Percentiles rank a stretch among this genome's conserved stretches.
These are phyloP conservation scores for Lepus oiostolus DNA, from an alignment of 2,797 vertebrate genomes.

Conservation along the genomic window DNA sequence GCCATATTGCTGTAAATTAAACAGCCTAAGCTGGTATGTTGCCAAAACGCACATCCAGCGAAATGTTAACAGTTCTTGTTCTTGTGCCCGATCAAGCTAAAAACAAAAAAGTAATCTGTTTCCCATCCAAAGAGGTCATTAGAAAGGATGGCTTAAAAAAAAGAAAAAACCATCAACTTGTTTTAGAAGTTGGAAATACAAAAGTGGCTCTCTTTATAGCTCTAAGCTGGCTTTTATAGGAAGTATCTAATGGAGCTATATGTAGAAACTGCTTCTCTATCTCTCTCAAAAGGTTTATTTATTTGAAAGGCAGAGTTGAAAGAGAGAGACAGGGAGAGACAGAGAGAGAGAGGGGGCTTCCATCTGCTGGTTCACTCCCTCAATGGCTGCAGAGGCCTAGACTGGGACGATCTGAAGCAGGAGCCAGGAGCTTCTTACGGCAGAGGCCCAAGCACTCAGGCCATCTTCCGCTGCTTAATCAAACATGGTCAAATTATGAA, in stretches of 20 bases:
- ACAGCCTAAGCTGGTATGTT: slow-evolving; percentile 63
- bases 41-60: slow-evolving; percentile 48
- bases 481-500: background rate
- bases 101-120: slow-evolving; percentile 66
- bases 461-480: background rate
- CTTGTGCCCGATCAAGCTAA: slow-evolving; percentile 54
- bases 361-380: too few relatives aligned
- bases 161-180: slow-evolving; percentile 59
- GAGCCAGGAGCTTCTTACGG: too few relatives aligned
- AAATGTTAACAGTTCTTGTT: slow-evolving; percentile 70
- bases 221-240: background rate
- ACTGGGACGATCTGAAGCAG: too few relatives aligned
- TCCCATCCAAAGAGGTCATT: slow-evolving; percentile 78
- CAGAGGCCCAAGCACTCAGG: too few relatives aligned
- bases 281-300: background rate
- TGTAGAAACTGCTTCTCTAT: background rate
- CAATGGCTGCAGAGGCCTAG: too few relatives aligned
- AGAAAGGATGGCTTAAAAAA: slow-evolving; percentile 77
- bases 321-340: too few relatives aligned
- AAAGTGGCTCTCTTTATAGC: slow-evolving; percentile 68
- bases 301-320: too few relatives aligned
- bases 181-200: slow-evolving; percentile 78
- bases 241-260: slow-evolving; percentile 23
- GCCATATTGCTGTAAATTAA: slow-evolving; percentile 79
- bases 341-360: too few relatives aligned